Evolutionary conservation across 2,113 vertebrate genomes (phyloP), one percentile per base, ranked within the genome.

Genomic region (Lagopus leucura): DNA sequence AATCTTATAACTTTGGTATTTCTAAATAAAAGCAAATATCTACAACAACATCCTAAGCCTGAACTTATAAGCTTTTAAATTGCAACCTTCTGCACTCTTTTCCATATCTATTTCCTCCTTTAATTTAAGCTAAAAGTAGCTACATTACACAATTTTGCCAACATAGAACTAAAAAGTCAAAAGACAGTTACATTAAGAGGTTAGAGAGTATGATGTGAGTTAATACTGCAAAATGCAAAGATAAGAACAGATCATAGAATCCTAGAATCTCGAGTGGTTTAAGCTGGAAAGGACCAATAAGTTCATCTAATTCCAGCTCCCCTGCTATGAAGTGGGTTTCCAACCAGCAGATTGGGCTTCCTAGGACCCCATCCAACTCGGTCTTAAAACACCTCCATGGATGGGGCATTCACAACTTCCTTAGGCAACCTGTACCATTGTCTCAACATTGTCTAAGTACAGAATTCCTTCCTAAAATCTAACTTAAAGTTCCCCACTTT

Each of bases 171-270:
- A 42, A 32, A 67, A 87, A 67, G 10, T 80, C 14, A 43, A 43
- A 71, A 36, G 36, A 63, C 60, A 24, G 38, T 83, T 86, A 75
- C 45, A 90, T 70, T 76, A 63, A 74, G 55, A 74, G 60, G 72
- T 74, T 64, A 85, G 69, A 1, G 1, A 81, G 28, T 67, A 70
- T 60, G 13, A 66, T 82, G 65, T 43, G 34, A 81, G 32, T 81
- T 83, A 82, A 83, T 47, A 50, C 47, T 69, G 52, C 38, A 86
- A 74, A 93, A 92, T 57, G 60, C 57, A 86, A 80, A 86, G 70
- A 73, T 83, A 80, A 88, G 38, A 69, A 32, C 34, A 61, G 10
- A 57, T 18, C 54, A 32, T 19, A 57, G 54, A 54, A 54, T 30
- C 15, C 27, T 30, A 54, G 52, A 54, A 30, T 54, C 27, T 54